A percentile compares a stretch with the other conserved stretches of the same genome.
phyloP scores from a whole-genome alignment of 2,888 invertebrate genomes.

The Pherbina coryleti region DNA sequence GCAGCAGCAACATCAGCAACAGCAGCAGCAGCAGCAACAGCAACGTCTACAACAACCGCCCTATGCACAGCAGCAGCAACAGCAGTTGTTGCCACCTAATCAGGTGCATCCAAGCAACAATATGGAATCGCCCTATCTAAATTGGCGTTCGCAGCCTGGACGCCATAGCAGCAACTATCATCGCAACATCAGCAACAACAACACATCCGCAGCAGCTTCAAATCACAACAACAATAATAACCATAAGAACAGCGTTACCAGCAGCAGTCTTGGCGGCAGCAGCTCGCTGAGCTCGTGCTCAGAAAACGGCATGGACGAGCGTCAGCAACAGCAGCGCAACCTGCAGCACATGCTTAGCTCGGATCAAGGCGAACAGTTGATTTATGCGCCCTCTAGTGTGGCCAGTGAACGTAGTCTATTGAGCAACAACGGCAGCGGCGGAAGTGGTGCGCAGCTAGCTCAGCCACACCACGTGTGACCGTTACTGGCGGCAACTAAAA shows the following conservation, averaged over 20 bases:
- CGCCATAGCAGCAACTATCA: constrained; percentile 45
- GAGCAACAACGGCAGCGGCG: constrained; percentile 67
- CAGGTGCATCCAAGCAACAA: constrained; percentile 43
- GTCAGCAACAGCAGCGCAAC: constrained; percentile 39
- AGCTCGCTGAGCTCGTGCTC: constrained; percentile 51
- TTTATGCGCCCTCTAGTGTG: constrained; percentile 66
- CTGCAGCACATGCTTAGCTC: constrained; percentile 34
- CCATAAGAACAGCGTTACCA: constrained; percentile 30
- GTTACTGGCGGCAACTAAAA: constrained; percentile 39
- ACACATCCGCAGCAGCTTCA: constrained; percentile 27
- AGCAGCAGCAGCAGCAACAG: constrained; percentile 45
- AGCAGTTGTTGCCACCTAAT: constrained; percentile 47
- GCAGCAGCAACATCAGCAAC: constrained; percentile 53
- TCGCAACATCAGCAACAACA: constrained; percentile 19
- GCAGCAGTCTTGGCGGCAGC: constrained; percentile 52
- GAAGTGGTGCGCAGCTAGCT: constrained; percentile 58
- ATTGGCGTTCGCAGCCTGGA: constrained; percentile 61
- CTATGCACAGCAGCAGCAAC: constrained; percentile 47
- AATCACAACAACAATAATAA: constrained; percentile 11
- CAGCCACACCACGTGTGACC: constrained; percentile 64
- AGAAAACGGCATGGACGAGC: constrained; percentile 33
- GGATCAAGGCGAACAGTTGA: constrained; percentile 61
- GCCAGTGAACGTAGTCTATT: constrained; percentile 67
- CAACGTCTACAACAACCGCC: constrained; percentile 45
- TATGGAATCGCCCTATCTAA: constrained; percentile 50